Evolutionary conservation across 2,797 vertebrate species (phyloP), one percentile per base, ranked within the genome.

Genomic region (Euthynnus affinis): DNA sequence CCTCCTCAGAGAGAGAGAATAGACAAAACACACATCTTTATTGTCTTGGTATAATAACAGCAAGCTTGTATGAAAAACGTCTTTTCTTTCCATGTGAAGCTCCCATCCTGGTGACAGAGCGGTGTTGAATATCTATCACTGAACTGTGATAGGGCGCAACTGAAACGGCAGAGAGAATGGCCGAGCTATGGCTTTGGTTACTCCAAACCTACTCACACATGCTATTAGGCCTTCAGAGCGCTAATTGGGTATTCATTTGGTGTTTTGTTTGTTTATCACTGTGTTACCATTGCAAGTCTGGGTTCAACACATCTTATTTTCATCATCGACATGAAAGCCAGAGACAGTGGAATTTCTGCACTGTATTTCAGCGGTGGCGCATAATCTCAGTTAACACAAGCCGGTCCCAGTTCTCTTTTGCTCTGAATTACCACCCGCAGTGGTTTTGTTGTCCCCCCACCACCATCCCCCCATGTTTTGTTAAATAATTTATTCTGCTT

Each of bases 321-420:
- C 92, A 93, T 94, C 85, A 84, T 77, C 66, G 25, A 93, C 92
- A 94, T 95, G 89, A 93, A 95, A 94, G 93, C 66, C 34, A 51
- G 80, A 90, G 85, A 92, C 88, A 76, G 85, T 88, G 85, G 85
- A 92, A 93, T 91, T 92, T 93, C 85, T 84, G 83, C 91, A 89
- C 89, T 93, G 93, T 92, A 92, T 94, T 95, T 91, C 74, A 90
- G 92, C 91, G 89, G 89, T 90, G 53, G 86, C 93, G 90, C 88
- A 91, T 94, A 95, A 95, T 95, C 94, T 95, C 84, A 72, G 88
- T 92, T 93, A 95, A 93, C 93, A 94, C 93, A 93, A 94, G 92
- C 89, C 71, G 34, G 76, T 89, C 91, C 89, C 89, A 77, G 83
- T 89, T 93, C 87, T 91, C 90, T 92, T 92, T 93, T 82, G 88